Base-by-base conservation (phyloP, 2,113 vertebrate genomes). In the Lagopus muta region DNA sequence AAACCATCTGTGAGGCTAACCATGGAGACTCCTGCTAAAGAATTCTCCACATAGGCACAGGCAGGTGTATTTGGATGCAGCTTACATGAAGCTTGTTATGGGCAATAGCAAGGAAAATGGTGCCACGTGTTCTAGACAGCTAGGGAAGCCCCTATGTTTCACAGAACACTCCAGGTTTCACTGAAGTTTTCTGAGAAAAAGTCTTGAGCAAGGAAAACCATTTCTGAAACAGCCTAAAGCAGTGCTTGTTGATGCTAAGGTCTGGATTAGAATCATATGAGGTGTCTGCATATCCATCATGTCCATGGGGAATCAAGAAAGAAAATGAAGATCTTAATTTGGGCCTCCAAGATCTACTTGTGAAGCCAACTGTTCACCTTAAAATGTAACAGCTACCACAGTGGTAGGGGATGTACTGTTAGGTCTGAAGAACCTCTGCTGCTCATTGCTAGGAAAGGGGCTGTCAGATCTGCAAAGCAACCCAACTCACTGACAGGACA, bases 61-160 rank as follows among this genome's bases (percentile, higher is more conserved):
- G 58, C 47, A 80, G 54, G 38, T 60, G 22, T 8, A 45, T 27
- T 28, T 52, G n/a, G 15, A 47, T 77, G 48, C 43, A 77, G 69
- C 13, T 65, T 20, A 30, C 2, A 1, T 27, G 13, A 17, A 69
- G 20, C 15, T 73, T n/a, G 16, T 25, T 25, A 50, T 0, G 20
- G 48, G n/a, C 48, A 5, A 40, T 30, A 87, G 25, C 64, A 89
- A 70, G 24, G 55, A 83, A 38, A 22, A 13, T 5, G 55, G 61
- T 52, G 18, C 13, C n/a, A 25, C 5, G 25, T 78, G 36, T 20
- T 88, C 43, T 24, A 36, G 40, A 82, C 10, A 65, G n/a, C 32
- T 8, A 57, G 64, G 47, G 4, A 28, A 7, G 2, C 28, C 78
- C 60, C 83, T 81, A 55, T 7, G 45, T 8, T 89, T 52, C 45